Evolutionary conservation across 2,888 invertebrate species (phyloP), one percentile per base, ranked within the genome.

Genomic region (Drosophila mayaguana): DNA sequence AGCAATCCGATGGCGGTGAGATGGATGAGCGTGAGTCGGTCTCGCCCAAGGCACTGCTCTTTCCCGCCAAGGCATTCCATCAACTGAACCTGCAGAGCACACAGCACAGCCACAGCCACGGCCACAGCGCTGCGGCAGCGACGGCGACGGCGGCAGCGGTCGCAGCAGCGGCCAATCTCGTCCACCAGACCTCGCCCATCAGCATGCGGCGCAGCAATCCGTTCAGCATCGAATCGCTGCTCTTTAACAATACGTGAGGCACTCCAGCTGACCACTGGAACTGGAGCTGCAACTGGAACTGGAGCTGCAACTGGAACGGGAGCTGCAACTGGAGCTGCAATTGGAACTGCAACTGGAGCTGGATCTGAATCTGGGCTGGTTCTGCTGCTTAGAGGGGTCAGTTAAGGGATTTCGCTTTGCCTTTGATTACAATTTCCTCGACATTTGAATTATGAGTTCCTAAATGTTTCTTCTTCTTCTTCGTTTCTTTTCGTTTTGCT

Each of bases 201-300:
- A 93, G 93, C 81, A 93, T 93, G 88, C 90, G 95, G 85, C 94
- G 95, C 80, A 92, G 81, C 66, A 97, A 97, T 93, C 97, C 97
- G 57, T 97, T 97, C 94, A 97, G 97, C 94, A 97, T 97, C 95
- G 97, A 97, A 92, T 97, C 97, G 68, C 93, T 97, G 83, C 94
- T 97, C 90, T 96, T 96, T 90, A 96, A 92, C 85, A 93, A 93
- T 65, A 93, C 91, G 86, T 91, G 91, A 91, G 89, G 87, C 69
- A 83, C 57, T 69, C 48, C 48, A 7, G 57, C 46, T 62, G 38
- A 43, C 22, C 18, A 56, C 38, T 46, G 42, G 42, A n/a, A n/a
- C 43, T 38, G 72, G 36, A 16, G 20, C 48, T 38, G 72, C 36
- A 18, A 12, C 64, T 50, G 32, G 45, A 25, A 9, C 59, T 51